Evolutionary conservation across 2,113 vertebrate species (phyloP).

Genomic region (Crotalus tigris): DNA sequence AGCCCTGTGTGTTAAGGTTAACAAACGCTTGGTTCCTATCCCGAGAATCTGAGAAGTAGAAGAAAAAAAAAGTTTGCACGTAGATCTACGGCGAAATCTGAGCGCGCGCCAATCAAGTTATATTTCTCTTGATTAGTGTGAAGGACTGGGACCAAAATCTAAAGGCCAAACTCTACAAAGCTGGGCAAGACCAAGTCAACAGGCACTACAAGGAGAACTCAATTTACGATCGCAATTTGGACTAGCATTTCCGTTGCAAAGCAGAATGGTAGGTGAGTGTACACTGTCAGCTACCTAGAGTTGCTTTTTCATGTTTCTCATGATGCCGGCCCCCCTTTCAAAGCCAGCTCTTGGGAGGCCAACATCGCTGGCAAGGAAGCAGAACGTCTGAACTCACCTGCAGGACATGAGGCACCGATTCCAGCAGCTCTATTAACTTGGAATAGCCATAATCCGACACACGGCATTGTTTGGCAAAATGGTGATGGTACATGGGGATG

Average conservation of each 20-base stretch:
- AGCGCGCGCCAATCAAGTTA: neutral
- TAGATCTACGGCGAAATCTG: accelerated
- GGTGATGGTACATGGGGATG: slow-evolving; percentile 94
- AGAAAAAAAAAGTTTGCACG: neutral
- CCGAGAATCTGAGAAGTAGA: slow-evolving; percentile 84
- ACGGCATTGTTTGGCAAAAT: slow-evolving; percentile 96
- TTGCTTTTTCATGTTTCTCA: neutral
- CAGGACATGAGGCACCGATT: slow-evolving; percentile 93
- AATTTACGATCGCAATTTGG: neutral
- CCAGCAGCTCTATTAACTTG: slow-evolving; percentile 90
- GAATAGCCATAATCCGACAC: slow-evolving; percentile 97
- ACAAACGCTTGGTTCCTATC: slow-evolving; percentile 89
- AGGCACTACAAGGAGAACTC: neutral
- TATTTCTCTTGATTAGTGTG: neutral
- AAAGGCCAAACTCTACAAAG: neutral
- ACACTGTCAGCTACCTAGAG: neutral
- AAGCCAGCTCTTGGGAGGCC: neutral
- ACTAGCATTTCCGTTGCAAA: neutral
- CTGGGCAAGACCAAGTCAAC: neutral
- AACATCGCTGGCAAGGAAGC: neutral
- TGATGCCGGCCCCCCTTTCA: neutral
- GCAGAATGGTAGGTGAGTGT: neutral
- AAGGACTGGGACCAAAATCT: neutral
- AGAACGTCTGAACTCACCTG: slow-evolving; percentile 72
- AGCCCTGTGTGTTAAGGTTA: slow-evolving; percentile 93